phyloP scores from a whole-genome alignment of 1,140 invertebrate genomes.

The Rhynchophorus ferrugineus region DNA sequence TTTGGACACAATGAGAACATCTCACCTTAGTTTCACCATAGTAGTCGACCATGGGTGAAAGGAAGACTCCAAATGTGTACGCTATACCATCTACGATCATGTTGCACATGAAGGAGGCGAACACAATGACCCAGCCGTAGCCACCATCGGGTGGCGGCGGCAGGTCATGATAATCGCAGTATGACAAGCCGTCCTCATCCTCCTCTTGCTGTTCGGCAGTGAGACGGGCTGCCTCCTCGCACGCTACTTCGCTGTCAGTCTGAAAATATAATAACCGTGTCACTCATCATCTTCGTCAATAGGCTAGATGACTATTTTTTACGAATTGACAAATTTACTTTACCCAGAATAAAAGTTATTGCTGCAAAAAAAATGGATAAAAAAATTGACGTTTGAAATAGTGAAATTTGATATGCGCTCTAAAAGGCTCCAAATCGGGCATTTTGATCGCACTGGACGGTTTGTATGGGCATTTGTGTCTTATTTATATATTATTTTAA shows the following conservation, averaged over 20 bases:
- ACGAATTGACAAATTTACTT: no score
- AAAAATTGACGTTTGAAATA: no score
- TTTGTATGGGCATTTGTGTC: no score
- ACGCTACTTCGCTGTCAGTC: conserved; percentile 78
- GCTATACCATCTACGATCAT: conserved; percentile 97
- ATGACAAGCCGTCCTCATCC: conserved; percentile 63
- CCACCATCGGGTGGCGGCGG: conserved; percentile 79
- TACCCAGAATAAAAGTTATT: no score
- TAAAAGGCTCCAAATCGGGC: no score
- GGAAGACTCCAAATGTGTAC: conserved; percentile 88
- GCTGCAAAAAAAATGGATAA: no score
- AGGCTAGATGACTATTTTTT: no score
- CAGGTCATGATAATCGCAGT: conserved; percentile 65
- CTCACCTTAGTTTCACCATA: conserved; percentile 68
- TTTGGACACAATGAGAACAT: neutral
- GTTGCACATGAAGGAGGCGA: conserved; percentile 96
- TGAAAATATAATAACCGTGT: conserved; percentile 45
- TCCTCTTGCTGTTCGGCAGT: conserved; percentile 54
- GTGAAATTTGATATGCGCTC: no score
- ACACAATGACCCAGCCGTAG: conserved; percentile 89
- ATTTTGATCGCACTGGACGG: no score
- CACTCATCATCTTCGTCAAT: neutral
- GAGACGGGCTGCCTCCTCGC: conserved; percentile 66
- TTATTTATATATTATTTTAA: no score
- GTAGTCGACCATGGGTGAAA: conserved; percentile 69